These are phyloP conservation scores for Drosophila limbata DNA, from an alignment of 2,888 invertebrate species.

Conservation along the genomic window DNA sequence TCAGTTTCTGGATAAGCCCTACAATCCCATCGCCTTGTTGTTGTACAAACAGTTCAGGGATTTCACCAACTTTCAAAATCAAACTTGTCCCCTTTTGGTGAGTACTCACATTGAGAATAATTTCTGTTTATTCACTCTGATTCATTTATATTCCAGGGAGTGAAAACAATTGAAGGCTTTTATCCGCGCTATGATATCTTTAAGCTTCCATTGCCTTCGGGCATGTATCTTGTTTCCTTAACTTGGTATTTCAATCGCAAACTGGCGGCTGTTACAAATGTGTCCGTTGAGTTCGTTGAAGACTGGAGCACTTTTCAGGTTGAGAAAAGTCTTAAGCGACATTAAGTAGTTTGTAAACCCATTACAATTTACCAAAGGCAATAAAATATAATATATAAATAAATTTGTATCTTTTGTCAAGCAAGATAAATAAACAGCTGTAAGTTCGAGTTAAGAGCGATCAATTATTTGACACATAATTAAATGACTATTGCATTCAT, in stretches of 20 bases:
- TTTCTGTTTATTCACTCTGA: neutral
- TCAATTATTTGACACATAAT: too few relatives aligned
- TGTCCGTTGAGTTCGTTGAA: neutral
- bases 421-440: too few relatives aligned
- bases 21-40: neutral
- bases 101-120: neutral
- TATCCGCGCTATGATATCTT: neutral
- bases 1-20: neutral
- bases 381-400: too few relatives aligned
- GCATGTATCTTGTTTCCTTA: neutral
- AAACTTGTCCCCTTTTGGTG: slow-evolving; percentile 1
- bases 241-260: slow-evolving; percentile 1
- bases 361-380: neutral
- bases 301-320: neutral
- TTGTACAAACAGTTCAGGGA: neutral
- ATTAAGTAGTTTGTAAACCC: neutral
- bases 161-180: neutral
- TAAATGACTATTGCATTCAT: too few relatives aligned
- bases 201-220: neutral
- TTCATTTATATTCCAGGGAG: neutral
- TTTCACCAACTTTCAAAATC: neutral
- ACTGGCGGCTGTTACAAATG: neutral
- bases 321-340: neutral
- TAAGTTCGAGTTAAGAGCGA: too few relatives aligned
- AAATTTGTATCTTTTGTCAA: too few relatives aligned